Evolutionary conservation across 2,113 vertebrate species (phyloP).

Genomic region (Apaloderma vittatum): DNA sequence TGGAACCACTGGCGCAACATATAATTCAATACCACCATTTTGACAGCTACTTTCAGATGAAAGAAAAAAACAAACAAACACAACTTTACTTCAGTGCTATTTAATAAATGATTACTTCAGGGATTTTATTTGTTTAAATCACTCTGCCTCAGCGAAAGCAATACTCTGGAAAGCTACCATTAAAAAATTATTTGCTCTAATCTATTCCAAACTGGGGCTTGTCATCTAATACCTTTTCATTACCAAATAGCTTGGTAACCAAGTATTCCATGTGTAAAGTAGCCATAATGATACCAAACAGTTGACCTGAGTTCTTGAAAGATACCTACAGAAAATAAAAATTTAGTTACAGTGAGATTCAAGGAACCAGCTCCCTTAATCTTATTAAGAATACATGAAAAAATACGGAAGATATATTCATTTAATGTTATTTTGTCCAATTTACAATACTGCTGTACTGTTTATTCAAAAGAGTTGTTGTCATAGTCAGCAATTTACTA

Average conservation of each 20-base stretch:
- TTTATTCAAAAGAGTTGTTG: not conserved
- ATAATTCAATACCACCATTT: not conserved
- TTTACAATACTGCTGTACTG: not conserved
- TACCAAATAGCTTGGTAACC: not conserved
- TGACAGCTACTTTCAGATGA: not conserved
- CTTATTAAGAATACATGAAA: not conserved
- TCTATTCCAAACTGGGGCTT: not conserved
- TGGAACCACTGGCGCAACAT: not conserved
- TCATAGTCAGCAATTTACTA: not conserved
- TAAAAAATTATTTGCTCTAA: slow-evolving; percentile 53
- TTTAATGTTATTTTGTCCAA: not conserved
- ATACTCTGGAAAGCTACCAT: slow-evolving; percentile 15
- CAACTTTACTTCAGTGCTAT: not conserved
- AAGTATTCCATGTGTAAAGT: not conserved
- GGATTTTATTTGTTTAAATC: slow-evolving; percentile 47
- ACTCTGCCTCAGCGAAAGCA: slow-evolving; percentile 8
- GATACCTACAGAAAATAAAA: not conserved
- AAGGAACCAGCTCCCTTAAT: not conserved
- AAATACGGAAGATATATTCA: not conserved
- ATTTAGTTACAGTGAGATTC: not conserved
- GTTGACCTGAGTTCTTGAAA: not conserved
- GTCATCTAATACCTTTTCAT: slow-evolving; percentile 16
- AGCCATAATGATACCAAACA: not conserved
- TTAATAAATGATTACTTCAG: slow-evolving; percentile 52
- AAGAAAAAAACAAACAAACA: not conserved